Evolutionary conservation across 2,797 vertebrate species (phyloP).

Genomic region (Taenioides sp.): DNA sequence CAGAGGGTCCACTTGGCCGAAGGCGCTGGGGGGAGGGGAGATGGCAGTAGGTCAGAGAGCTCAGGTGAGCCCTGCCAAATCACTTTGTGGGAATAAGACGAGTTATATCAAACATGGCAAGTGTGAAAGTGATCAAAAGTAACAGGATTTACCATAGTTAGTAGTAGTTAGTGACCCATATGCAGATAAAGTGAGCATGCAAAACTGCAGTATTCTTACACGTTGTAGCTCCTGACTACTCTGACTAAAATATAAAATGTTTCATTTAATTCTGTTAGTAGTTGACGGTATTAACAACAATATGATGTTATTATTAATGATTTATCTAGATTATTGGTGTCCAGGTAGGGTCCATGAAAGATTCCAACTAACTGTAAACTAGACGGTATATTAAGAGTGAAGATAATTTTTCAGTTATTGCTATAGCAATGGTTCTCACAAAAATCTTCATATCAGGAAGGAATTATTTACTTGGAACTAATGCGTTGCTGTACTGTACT

Average conservation of each 20-base stretch:
- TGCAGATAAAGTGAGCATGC: not conserved
- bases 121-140: slow-evolving; percentile 2
- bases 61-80: slow-evolving; percentile 70
- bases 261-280: not conserved
- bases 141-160: not conserved
- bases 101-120: slow-evolving; percentile 15
- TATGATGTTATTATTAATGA: no score
- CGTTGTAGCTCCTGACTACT: not conserved
- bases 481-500: not conserved
- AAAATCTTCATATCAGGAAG: no score
- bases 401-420: no score
- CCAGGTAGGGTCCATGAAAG: no score
- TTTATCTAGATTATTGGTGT: no score
- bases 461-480: not conserved
- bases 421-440: no score
- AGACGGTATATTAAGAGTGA: no score
- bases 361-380: no score
- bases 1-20: slow-evolving; percentile 50
- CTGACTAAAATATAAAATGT: not conserved
- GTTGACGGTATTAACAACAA: no score
- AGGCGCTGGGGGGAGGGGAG: slow-evolving; percentile 61
- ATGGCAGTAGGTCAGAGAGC: slow-evolving; percentile 67
- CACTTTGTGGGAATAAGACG: slow-evolving; percentile 8
- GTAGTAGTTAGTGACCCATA: not conserved
- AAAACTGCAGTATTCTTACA: not conserved